Base-by-base conservation (phyloP, 2,888 invertebrate genomes). In the Penaeus monodon region DNA sequence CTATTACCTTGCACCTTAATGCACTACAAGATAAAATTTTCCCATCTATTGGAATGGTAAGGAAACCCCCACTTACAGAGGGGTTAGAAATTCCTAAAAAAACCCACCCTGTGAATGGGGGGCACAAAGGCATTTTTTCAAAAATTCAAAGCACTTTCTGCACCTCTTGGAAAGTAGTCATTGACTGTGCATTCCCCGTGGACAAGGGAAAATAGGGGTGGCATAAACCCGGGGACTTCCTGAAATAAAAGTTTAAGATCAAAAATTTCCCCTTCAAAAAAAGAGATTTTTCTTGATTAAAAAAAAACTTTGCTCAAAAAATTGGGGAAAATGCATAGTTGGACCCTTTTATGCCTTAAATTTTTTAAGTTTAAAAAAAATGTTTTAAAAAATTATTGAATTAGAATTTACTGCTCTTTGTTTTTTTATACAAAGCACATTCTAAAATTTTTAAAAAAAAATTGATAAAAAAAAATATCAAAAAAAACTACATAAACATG, bases 71-170 rank as follows among this genome's bases (percentile, higher is more conserved):
- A 70, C 20, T 29, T 17, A 57, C 17, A 57, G 57, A 49, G 49
- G 49, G 1, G 1, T 49, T 10, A 17, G 4, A 4, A 57, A 57
- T 17, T 57, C 91, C 78, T 12, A 65, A 38, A 63, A 29, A n/a
- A n/a, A 85, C 94, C 93, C 92, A 96, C 96, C 92, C 96, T 94
- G 90, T 95, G 95, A 22, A 96, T 95, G 0, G 98, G n/a, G 98
- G 2, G 97, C 97, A 93, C 98, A 98, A 1, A 98, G 97, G 92
- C 98, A 98, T 93, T 98, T 98, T 83, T 97, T 96, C 86, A 99
- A 94, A 33, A 98, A 91, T 96, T 95, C 2, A 99, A 93, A 0
- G 99, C 98, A 0, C 96, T 91, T 96, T 96, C 92, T 98, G 97
- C 0, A 98, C 97, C 91, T 98, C 98, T 0, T 97, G 95, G 17